Base-by-base conservation (phyloP, 1,140 invertebrate species). In the Drosophila lini region DNA sequence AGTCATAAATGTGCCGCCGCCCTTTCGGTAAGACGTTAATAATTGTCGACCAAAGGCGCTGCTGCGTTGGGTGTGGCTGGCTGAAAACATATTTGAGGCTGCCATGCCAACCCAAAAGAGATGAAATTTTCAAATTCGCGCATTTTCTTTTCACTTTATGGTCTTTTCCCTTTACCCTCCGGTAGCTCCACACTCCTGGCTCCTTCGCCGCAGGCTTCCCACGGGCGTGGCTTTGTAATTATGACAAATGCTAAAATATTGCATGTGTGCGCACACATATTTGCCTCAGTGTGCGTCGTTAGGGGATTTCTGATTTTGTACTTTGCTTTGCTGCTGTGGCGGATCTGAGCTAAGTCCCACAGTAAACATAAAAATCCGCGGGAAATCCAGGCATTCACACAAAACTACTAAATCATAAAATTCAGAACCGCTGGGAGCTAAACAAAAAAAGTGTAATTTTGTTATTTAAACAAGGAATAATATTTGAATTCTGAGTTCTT, bases 241-340 rank as follows among this genome's bases (percentile, higher is more conserved):
- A 88, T 88, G 84, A 88, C 84, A 88, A 89, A 89, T 89, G 80
- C 77, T 84, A 88, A 89, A 88, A 80, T 84, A 80, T 80, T 70
- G 77, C 74, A 56, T 63, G 60, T 62, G 74, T 61, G 62, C 41
- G 65, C 36, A 15, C 34, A 61, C 44, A 59, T 65, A 74, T 69
- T 52, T 47, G 56, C 59, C 25, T 44, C 55, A 50, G 42, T 62
- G 68, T 25, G 28, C 41, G 57, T 56, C 59, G 64, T 53, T 64
- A 34, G 70, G 81, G 83, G 83, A 84, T 77, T 81, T 79, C 70
- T 69, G 79, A 88, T 82, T 82, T 78, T 57, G 36, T 73, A 52
- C 40, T 64, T 60, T 64, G 25, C 32, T 32, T 32, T 56, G 38
- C 44, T 65, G 45, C 40, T 42, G 22, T 16, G 32, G 15, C 65